Percentiles rank a stretch among this genome's conserved stretches.
Evolutionary conservation across 2,113 vertebrate species (phyloP).

Genomic region (Crotophaga sulcirostris): DNA sequence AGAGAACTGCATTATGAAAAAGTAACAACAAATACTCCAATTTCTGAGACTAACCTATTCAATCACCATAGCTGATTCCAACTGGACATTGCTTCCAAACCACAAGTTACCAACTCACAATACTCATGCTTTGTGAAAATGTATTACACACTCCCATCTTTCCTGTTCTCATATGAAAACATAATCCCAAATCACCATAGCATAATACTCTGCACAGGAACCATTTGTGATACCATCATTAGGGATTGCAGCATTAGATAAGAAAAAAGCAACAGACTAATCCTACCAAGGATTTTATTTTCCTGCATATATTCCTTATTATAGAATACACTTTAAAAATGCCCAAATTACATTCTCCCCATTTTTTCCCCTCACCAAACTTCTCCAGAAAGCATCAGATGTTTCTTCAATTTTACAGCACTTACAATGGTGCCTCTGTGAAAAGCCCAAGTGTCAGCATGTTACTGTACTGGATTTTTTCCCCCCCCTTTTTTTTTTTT

Average conservation of each 20-base stretch:
- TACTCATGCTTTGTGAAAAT: not conserved
- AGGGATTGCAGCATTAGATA: constrained; percentile 1
- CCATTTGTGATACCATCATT: not conserved
- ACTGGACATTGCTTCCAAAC: not conserved
- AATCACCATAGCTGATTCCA: not conserved
- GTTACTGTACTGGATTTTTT: not conserved
- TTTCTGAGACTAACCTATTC: not conserved
- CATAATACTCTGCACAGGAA: not conserved
- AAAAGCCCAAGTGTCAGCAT: not conserved
- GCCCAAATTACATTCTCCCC: not conserved
- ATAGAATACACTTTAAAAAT: not conserved
- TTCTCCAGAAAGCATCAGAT: not conserved
- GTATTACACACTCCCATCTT: not conserved
- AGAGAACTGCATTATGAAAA: not conserved
- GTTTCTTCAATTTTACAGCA: not conserved
- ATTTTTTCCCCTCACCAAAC: not conserved
- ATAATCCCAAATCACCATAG: constrained; percentile 19
- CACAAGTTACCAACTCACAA: not conserved
- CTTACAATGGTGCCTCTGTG: not conserved
- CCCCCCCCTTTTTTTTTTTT: not conserved
- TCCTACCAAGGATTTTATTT: not conserved
- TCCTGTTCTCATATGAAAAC: not conserved
- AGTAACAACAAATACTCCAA: not conserved
- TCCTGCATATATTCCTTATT: not conserved
- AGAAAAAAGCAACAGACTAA: constrained; percentile 9